Evolutionary conservation across 2,113 vertebrate genomes (phyloP).

Genomic region (Apodemus speciosus): DNA sequence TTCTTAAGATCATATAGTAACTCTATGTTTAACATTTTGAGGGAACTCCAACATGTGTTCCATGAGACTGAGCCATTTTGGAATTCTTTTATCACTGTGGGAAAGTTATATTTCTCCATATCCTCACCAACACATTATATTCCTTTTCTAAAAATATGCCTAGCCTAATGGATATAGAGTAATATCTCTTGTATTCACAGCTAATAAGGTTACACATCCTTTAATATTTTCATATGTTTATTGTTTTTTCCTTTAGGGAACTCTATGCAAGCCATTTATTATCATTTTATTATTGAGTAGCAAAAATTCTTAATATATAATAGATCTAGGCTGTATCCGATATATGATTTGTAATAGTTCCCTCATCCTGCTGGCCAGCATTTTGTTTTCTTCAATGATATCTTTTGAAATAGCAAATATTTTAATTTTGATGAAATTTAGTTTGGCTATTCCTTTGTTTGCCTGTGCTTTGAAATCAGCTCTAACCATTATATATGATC

Average conservation of each 20-base stretch:
- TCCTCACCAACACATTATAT: background rate
- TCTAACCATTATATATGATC: background rate
- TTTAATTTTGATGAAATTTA: conserved; percentile 10
- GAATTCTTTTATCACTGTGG: background rate
- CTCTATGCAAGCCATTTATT: background rate
- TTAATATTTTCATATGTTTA: background rate
- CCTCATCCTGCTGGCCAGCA: background rate
- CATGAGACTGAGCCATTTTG: background rate
- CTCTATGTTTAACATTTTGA: conserved; percentile 22
- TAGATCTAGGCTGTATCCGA: background rate
- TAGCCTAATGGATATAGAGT: background rate
- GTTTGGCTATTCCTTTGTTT: background rate
- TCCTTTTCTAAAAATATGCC: background rate
- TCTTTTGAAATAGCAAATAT: background rate
- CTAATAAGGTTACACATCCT: background rate
- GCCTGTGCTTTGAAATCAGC: background rate
- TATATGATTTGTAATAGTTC: conserved; percentile 28
- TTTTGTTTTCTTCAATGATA: conserved; percentile 39
- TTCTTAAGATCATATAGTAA: background rate
- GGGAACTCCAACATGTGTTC: background rate
- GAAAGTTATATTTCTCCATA: background rate
- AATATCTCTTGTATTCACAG: background rate
- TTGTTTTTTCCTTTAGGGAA: conserved; percentile 10
- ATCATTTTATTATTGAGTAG: background rate
- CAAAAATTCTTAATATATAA: background rate